Base-by-base conservation (phyloP, 2,888 invertebrate genomes). In the Sphaerophoria taeniata region DNA sequence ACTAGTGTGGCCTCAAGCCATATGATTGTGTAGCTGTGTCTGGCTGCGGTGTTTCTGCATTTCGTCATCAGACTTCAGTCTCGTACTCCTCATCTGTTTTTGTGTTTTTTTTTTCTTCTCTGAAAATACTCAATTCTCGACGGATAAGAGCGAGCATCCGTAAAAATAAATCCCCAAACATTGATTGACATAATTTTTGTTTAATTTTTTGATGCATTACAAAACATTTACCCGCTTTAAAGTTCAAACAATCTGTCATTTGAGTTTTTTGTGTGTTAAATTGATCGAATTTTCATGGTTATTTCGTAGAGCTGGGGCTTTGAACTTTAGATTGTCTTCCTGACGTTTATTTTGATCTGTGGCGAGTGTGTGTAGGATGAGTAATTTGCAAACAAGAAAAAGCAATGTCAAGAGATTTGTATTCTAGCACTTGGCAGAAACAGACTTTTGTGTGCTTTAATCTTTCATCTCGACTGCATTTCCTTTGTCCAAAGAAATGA, bases 51-150 rank as follows among this genome's bases (percentile, higher is more conserved):
- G 33, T 60, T 39, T 67, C 16, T 72, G 47, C 53, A 61, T 73
- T 47, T 58, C 55, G 58, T 33, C 24, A 53, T 60, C 39, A 56
- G 36, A 12, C 71, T 63, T 73, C 5, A 11, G 6, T 14, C 39
- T 12, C 60, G 36, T 16, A 39, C 39, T 58, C 49, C 69, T 73
- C 73, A 70, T 56, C n/a, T 76, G 61, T 55, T 36, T 16, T 63
- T 76, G 11, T 24, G 60, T 33, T 76, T 67, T 63, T 55, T 81
- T 47, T 55, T 39, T 69, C 9, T 81, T 85, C 49, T 85, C 85
- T 70, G 81, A 77, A 85, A 85, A 85, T 85, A 85, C 80, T 70
- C 72, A 61, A 72, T 16, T 76, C 16, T 61, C 80, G 69, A 76
- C 72, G 39, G 58, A 4, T 31, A 53, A 53, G 58, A 49, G 56